Conservation (phyloP, 2,888 invertebrate genomes). For the Chrysopilus asiliformis region DNA sequence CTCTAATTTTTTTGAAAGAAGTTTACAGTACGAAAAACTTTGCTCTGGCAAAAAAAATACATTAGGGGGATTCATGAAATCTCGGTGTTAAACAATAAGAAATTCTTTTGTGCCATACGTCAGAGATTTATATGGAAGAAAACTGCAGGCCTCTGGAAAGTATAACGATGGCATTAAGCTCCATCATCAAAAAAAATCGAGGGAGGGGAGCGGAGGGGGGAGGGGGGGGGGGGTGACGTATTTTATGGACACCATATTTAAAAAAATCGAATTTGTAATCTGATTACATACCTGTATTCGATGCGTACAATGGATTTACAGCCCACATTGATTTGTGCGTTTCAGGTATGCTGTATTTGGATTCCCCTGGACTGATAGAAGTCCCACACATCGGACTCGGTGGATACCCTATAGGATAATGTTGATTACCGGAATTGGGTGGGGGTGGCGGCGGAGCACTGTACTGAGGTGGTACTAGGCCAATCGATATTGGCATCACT, state of each 20-base stretch:
- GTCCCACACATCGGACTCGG: conserved; percentile 4
- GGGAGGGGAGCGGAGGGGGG: too few species aligned
- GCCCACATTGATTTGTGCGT: conserved; percentile 20
- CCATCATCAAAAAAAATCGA: too few species aligned
- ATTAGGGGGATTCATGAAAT: not conserved
- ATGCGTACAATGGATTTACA: conserved; percentile 39
- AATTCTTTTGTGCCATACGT: not conserved
- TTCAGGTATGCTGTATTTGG: conserved; percentile 16
- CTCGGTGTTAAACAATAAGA: too few species aligned
- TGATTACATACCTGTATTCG: conserved; percentile 47
- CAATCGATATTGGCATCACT: conserved; percentile 13
- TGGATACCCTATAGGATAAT: conserved; percentile 10
- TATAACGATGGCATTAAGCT: too few species aligned
- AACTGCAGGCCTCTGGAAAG: too few species aligned
- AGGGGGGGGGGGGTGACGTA: too few species aligned
- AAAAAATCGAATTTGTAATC: too few species aligned
- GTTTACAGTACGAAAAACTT: not conserved
- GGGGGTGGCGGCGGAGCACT: conserved; percentile 16
- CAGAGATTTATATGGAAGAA: too few species aligned
- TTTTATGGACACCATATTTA: too few species aligned
- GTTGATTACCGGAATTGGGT: conserved; percentile 5
- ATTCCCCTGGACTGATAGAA: conserved; percentile 13
- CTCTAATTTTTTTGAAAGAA: too few species aligned
- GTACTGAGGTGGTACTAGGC: conserved; percentile 14
- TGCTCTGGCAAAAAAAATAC: not conserved